Conservation (phyloP, 2,113 vertebrate genomes). For the Trinectes maculatus region DNA sequence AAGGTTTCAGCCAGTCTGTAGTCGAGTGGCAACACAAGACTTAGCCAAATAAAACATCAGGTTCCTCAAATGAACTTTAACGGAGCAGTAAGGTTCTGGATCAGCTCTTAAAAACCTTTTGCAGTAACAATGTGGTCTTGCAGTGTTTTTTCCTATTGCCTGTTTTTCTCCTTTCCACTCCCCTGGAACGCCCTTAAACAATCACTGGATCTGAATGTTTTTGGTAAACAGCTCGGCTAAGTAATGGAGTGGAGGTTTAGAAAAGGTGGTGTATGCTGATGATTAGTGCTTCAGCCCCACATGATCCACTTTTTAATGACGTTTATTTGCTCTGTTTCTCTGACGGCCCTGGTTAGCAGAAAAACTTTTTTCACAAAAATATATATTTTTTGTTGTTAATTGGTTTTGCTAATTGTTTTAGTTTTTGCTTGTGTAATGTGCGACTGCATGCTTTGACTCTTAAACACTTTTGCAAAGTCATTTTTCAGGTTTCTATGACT, state of each 20-base stretch:
- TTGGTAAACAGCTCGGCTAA: slow-evolving; percentile 66
- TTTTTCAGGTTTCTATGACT: slow-evolving; percentile 35
- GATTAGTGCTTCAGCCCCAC: slow-evolving; percentile 50
- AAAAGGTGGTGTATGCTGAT: slow-evolving; percentile 55
- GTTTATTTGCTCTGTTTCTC: slow-evolving; percentile 41
- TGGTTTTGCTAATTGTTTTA: no score
- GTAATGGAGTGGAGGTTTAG: slow-evolving; percentile 35
- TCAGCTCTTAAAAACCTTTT: slow-evolving; percentile 59
- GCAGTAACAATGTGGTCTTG: slow-evolving; percentile 65
- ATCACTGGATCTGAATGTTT: slow-evolving; percentile 64
- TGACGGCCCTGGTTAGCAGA: slow-evolving; percentile 18
- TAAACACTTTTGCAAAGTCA: slow-evolving; percentile 31
- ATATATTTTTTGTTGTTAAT: no score
- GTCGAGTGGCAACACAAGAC: slow-evolving; percentile 59
- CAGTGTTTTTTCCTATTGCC: slow-evolving; percentile 41
- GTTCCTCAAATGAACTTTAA: slow-evolving; percentile 79
- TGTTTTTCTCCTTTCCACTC: slow-evolving; percentile 62
- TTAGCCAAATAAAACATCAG: slow-evolving; percentile 76
- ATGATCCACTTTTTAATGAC: slow-evolving; percentile 52
- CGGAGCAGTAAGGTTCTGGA: slow-evolving; percentile 70
- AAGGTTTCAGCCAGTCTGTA: slow-evolving; percentile 52
- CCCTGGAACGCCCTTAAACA: slow-evolving; percentile 53
- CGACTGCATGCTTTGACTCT: slow-evolving; percentile 11
- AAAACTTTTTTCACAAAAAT: slow-evolving; percentile 8
- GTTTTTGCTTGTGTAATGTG: background rate